These are phyloP conservation scores for Cygnus atratus DNA, from an alignment of 2,113 vertebrate species.

Conservation along the genomic window DNA sequence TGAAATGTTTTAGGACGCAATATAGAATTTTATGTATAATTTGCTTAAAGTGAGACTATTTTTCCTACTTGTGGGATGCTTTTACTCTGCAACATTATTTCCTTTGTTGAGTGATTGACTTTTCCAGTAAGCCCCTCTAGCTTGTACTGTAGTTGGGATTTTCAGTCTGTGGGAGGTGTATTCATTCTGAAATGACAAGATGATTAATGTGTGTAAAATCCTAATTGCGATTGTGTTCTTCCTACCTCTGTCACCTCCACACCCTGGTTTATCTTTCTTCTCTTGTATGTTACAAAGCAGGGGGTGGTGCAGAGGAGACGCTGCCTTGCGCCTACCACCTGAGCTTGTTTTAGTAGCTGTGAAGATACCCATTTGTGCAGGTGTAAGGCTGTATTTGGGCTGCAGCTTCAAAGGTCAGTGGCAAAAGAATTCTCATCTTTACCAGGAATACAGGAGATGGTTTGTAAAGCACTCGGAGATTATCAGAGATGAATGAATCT, in stretches of 20 bases:
- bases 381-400: background rate
- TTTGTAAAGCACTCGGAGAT: background rate
- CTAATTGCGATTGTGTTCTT: background rate
- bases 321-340: background rate
- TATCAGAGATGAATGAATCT: background rate
- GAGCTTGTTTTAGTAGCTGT: background rate
- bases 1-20: background rate
- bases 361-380: background rate
- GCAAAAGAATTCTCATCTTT: background rate
- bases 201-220: background rate
- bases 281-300: fast-evolving
- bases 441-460: background rate
- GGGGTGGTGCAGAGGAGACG: background rate
- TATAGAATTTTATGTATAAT: background rate
- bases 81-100: background rate
- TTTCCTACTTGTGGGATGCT: background rate
- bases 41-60: background rate
- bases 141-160: background rate
- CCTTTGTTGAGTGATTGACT: background rate
- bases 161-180: background rate
- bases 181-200: constrained; percentile 8
- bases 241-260: background rate
- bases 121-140: background rate
- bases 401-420: background rate
- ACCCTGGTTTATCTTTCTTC: background rate